Evolutionary conservation across 1,140 invertebrate species (phyloP), one percentile per base, ranked within the genome.

Genomic region (Drosophila lacteicornis): DNA sequence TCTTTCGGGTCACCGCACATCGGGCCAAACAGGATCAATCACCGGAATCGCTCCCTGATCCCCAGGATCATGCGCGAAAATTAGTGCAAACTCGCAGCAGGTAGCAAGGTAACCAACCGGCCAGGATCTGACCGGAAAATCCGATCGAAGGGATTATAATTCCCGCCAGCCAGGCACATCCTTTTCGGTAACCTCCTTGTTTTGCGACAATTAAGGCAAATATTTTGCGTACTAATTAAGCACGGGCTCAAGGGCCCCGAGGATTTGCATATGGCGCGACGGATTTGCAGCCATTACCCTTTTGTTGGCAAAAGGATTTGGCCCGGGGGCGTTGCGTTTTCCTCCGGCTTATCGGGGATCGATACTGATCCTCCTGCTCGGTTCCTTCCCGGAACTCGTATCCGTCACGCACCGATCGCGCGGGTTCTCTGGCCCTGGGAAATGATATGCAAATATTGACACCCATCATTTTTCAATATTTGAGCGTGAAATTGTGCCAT

Each of bases 141-240:
- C 88, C 82, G 88, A 88, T 91, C 70, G 81, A 88, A 85, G 76
- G 84, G 81, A 91, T 91, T 85, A 91, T 84, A 75, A 78, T 80
- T 84, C 55, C 40, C 27, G 45, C 19, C 43, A 40, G 22, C 46
- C 46, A 47, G 58, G 38, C 33, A 22, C 17, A 67, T 58, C 61
- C 47, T 50, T 67, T 36, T 22, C 46, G 17, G 50, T 49, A 7
- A 49, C 56, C 22, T 43, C 53, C 53, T 27, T 42, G 59, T 69
- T 80, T 79, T 71, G 55, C 60, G 69, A 79, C 82, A 91, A 91
- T 91, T 91, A 88, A 73, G 86, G 80, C 90, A 91, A 91, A 91
- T 91, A 91, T 91, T 91, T 91, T 91, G 90, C 70, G 90, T 91
- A 90, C 85, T 91, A 91, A 91, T 91, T 91, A 87, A 90, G 80